Evolutionary conservation across 2,113 vertebrate genomes (phyloP), one percentile per base, ranked within the genome.

Genomic region (Neotragus pygmaeus): DNA sequence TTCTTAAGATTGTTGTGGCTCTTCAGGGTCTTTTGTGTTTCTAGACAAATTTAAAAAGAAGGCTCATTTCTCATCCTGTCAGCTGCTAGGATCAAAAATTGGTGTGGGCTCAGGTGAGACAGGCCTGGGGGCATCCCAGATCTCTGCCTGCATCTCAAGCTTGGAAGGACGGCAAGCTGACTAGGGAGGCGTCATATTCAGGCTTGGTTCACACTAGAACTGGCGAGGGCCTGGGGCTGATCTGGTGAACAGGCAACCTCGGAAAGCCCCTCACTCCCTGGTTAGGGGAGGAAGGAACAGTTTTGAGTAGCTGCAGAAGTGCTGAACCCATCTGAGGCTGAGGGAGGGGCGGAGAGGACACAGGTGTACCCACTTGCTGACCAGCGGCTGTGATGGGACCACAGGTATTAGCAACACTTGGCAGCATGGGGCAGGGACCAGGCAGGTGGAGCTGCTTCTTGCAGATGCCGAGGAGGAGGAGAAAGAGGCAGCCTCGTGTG

Each of bases 281-380:
- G 17, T 47, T 33, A 6, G 28, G 82, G 25, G 7, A 86, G 21
- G 33, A 78, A 70, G 75, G 55, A 58, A 39, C 10, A 82, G 7
- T 14, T 64, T 1, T 4, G 33, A 91, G 51, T 1, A 82, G 55
- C 30, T 33, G 3, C 1, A 11, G 8, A 49, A 15, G 25, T 4
- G 27, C 15, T 58, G 58, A 60, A 36, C 33, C 64, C 58, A 80
- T 10, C 17, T 13, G 39, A 84, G 21, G 80, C 17, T 8, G n/a
- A 1, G 7, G 5, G 12, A 8, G 9, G 7, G 13, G n/a, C 1
- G 0, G 19, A 62, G 45, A 49, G 28, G n/a, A 84, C 58, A 51
- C 1, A 16, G 75, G 36, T 33, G 7, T 21, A 8, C 9, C 36
- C 9, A 5, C 15, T 25, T 58, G 13, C 36, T 60, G 60, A 62